Evolutionary conservation across 2,888 invertebrate genomes (phyloP), one percentile per base, ranked within the genome.

Genomic region (Ecdyonurus torrentis): DNA sequence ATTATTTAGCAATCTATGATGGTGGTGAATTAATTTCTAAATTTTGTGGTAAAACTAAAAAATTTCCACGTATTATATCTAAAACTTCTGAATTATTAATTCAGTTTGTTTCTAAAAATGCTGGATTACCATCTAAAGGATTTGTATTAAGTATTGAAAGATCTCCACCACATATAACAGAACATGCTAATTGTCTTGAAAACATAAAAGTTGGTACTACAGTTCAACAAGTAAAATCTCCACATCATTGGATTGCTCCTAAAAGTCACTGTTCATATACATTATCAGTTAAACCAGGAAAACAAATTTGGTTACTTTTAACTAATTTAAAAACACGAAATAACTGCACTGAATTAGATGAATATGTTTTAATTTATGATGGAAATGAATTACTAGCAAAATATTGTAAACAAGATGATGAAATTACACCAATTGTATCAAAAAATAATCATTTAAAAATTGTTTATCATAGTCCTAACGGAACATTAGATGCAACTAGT

Each of bases 261-360:
- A 20, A 55, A 5, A 55, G 55, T 22, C 55, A 55, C 55, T 55
- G 55, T n/a, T 55, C 55, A n/a, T 55, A 55, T n/a, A n/a, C n/a
- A 5, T 20, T 55, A n/a, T 5, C 22, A n/a, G n/a, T n/a, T 5
- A 55, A 55, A 55, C 55, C 10, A 55, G 55, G 55, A 7, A 55
- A 55, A n/a, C 55, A 55, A 55, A 55, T 55, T 7, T 55, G 55
- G 55, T n/a, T 55, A n/a, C 19, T 22, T 7, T 18, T 55, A 5
- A 55, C n/a, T 7, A 55, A n/a, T 22, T 22, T 55, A 22, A 55
- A 22, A n/a, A 55, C 55, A 5, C 5, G 55, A n/a, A 20, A 7
- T 7, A 55, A n/a, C 55, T 55, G 55, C 55, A 10, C 20, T 5
- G 55, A 55, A 55, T 18, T 20, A 5, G 55, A 55, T 22, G 55